phyloP scores from a whole-genome alignment of 2,113 vertebrate genomes.

The Cheilinus undulatus region DNA sequence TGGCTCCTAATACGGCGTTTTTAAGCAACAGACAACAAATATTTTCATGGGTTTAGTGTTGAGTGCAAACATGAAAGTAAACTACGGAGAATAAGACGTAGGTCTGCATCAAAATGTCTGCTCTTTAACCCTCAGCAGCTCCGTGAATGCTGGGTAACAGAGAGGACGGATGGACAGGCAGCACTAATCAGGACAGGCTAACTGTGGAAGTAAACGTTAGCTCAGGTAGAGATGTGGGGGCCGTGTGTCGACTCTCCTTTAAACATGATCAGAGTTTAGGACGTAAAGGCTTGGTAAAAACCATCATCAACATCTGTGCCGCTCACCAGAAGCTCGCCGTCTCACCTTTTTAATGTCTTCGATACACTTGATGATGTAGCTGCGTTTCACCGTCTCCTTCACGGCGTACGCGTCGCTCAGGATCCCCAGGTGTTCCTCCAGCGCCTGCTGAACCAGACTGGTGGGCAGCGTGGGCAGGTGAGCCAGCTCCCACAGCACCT shows the following conservation, averaged over 20 bases:
- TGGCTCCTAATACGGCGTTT: too few relatives aligned
- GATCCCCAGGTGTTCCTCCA: conserved; percentile 97
- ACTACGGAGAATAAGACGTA: too few relatives aligned
- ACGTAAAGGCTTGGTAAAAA: too few relatives aligned
- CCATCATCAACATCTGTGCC: too few relatives aligned
- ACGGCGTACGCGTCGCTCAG: conserved; percentile 98
- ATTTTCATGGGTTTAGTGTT: too few relatives aligned
- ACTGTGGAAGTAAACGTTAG: conserved; percentile 35
- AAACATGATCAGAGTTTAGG: too few relatives aligned
- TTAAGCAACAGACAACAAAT: too few relatives aligned
- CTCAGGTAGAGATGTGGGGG: conserved; percentile 7
- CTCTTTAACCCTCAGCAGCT: too few relatives aligned
- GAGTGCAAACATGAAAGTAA: too few relatives aligned
- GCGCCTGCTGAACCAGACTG: conserved; percentile 94
- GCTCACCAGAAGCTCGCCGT: too few relatives aligned
- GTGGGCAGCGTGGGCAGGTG: conserved; percentile 94
- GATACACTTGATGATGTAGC: conserved; percentile 98
- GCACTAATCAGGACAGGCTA: conserved; percentile 18
- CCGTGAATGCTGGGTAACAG: too few relatives aligned
- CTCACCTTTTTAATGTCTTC: conserved; percentile 98
- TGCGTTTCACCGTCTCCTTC: conserved; percentile 95
- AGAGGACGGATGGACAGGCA: background rate
- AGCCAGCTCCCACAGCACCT: conserved; percentile 97
- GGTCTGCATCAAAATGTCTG: too few relatives aligned
- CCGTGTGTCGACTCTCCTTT: background rate